Conservation (phyloP, 2,888 invertebrate species). For the Smittia aterrima region DNA sequence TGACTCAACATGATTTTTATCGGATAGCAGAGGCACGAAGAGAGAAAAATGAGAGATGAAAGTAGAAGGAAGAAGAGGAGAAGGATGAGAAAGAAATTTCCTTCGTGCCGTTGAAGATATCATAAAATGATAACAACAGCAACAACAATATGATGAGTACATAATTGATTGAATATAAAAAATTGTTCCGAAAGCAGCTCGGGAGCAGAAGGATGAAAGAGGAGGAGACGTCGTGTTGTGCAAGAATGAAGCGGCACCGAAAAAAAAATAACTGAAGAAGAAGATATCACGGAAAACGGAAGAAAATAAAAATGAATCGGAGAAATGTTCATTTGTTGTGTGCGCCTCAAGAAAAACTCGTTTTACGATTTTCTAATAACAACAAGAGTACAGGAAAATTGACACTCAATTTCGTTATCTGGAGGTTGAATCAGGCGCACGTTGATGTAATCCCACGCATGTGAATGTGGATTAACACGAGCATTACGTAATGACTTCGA, state of each 20-base stretch:
- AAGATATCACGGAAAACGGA: neutral
- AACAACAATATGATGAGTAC: constrained; percentile 41
- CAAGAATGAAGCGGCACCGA: neutral
- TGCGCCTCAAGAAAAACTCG: neutral
- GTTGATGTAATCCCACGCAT: neutral
- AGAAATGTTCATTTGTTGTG: constrained; percentile 32
- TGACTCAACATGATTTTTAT: constrained; percentile 38
- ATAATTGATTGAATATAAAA: constrained; percentile 42
- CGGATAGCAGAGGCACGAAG: constrained; percentile 13
- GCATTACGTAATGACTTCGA: too few relatives aligned
- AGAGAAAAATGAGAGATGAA: neutral
- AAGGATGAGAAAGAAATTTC: neutral
- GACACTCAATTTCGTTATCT: constrained; percentile 17
- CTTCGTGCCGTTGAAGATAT: constrained; percentile 26
- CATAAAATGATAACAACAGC: constrained; percentile 40
- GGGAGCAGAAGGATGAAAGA: neutral
- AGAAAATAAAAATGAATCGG: constrained; percentile 18
- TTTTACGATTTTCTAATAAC: neutral
- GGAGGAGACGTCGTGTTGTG: neutral
- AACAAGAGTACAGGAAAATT: constrained; percentile 8
- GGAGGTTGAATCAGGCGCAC: neutral
- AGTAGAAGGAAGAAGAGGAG: neutral
- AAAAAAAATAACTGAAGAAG: constrained; percentile 8
- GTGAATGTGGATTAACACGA: neutral
- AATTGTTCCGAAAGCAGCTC: constrained; percentile 24